Percentiles rank a stretch among this genome's conserved stretches.
Evolutionary conservation across 1,140 invertebrate genomes (phyloP).

Genomic region (Ceratina japonica): DNA sequence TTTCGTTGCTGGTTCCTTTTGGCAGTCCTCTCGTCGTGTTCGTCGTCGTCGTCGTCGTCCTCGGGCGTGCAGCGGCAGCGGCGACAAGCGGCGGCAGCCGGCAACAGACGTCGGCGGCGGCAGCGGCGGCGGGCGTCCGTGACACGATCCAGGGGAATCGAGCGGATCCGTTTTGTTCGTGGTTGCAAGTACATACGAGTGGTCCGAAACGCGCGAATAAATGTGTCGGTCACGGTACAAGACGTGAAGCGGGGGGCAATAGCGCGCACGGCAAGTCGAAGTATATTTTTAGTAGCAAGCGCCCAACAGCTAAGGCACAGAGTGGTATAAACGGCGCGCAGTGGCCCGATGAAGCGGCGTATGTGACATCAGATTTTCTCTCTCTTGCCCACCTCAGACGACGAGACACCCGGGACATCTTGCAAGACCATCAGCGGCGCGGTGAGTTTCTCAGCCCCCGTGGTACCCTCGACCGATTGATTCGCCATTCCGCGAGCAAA

Average conservation of each 20-base stretch:
- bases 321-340: conserved; percentile 67
- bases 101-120: conserved; percentile 40
- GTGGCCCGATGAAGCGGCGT: conserved; percentile 71
- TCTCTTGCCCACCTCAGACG: conserved; percentile 64
- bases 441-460: conserved; percentile 66
- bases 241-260: conserved; percentile 69
- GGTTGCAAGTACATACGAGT: conserved; percentile 55
- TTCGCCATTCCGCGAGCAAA: conserved; percentile 63
- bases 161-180: conserved; percentile 53
- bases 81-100: conserved; percentile 59
- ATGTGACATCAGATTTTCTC: conserved; percentile 71
- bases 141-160: conserved; percentile 61
- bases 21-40: conserved; percentile 24
- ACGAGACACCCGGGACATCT: conserved; percentile 64
- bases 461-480: conserved; percentile 55
- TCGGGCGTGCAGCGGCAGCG: conserved; percentile 37
- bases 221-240: conserved; percentile 74
- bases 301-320: conserved; percentile 57
- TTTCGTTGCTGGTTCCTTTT: conserved; percentile 11
- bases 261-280: conserved; percentile 63
- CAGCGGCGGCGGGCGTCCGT: conserved; percentile 42
- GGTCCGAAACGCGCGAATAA: conserved; percentile 64
- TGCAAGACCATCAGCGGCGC: conserved; percentile 64
- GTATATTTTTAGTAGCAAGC: conserved; percentile 75
- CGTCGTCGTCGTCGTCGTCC: neutral